Conservation (phyloP, 37 sponge, comb jelly and placozoan species). For the Oopsacas minuta region DNA sequence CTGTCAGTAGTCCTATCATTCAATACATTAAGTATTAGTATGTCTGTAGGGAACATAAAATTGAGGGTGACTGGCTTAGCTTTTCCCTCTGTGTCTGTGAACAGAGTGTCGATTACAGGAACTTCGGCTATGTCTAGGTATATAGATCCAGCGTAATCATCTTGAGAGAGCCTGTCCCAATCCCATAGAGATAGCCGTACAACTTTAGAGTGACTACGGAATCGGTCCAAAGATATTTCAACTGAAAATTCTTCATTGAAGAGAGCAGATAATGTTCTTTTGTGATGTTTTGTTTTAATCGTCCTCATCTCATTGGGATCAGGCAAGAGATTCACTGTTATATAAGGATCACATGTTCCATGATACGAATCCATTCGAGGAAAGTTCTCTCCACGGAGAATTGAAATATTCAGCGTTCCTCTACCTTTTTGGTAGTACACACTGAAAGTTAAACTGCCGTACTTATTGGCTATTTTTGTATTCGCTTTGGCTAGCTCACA, state of each 20-base stretch:
- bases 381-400: slow-evolving; percentile 2
- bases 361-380: background rate
- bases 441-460: background rate
- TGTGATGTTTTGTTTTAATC: background rate
- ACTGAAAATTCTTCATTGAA: slow-evolving; percentile 2
- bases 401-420: background rate
- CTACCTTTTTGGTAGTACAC: background rate
- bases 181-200: background rate
- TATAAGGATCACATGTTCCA: background rate
- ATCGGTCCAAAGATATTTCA: background rate
- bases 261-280: background rate
- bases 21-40: background rate
- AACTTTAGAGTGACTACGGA: background rate
- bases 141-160: background rate
- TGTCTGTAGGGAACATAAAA: background rate
- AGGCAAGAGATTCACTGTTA: background rate
- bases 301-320: background rate
- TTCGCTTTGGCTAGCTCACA: background rate
- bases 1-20: background rate
- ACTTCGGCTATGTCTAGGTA: background rate
- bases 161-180: background rate
- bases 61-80: background rate
- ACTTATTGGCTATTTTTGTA: background rate
- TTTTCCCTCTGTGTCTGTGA: background rate
- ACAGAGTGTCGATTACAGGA: background rate